phyloP scores from a whole-genome alignment of 1,140 invertebrate species.

The Phocides pigmalion region DNA sequence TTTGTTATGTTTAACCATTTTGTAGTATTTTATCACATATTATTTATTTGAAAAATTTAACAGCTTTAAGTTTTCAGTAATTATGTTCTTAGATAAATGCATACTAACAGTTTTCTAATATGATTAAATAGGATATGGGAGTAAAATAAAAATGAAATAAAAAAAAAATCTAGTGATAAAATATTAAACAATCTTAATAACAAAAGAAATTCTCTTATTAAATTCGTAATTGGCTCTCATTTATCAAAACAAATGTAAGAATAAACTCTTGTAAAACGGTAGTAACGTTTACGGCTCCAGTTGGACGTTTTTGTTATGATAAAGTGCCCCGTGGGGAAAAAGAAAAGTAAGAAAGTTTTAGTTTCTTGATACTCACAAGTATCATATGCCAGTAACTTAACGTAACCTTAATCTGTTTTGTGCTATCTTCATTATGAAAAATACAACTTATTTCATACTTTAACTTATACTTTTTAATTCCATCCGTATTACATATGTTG shows the following conservation, averaged over 20 bases:
- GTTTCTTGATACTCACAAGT: slow-evolving; percentile 19
- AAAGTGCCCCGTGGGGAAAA: slow-evolving; percentile 13
- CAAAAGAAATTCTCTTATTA: neutral
- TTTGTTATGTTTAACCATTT: no score
- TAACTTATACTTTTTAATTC: no score
- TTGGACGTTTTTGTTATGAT: slow-evolving; percentile 29
- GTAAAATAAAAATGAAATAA: no score
- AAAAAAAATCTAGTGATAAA: neutral
- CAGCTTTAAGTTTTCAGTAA: no score
- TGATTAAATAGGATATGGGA: no score
- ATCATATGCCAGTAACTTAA: neutral
- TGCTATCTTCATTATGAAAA: no score
- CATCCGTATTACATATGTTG: no score
- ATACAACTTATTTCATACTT: no score
- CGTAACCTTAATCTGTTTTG: neutral
- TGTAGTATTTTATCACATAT: no score
- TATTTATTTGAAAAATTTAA: no score
- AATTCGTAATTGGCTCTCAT: slow-evolving; percentile 10
- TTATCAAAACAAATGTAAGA: slow-evolving; percentile 22
- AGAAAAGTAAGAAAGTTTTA: slow-evolving; percentile 21
- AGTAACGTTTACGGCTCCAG: slow-evolving; percentile 20
- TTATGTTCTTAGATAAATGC: no score
- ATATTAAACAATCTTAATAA: neutral
- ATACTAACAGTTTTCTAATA: no score
- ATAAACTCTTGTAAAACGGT: slow-evolving; percentile 20